Conservation (phyloP, 2,113 vertebrate species). For the Epinephelus moara region DNA sequence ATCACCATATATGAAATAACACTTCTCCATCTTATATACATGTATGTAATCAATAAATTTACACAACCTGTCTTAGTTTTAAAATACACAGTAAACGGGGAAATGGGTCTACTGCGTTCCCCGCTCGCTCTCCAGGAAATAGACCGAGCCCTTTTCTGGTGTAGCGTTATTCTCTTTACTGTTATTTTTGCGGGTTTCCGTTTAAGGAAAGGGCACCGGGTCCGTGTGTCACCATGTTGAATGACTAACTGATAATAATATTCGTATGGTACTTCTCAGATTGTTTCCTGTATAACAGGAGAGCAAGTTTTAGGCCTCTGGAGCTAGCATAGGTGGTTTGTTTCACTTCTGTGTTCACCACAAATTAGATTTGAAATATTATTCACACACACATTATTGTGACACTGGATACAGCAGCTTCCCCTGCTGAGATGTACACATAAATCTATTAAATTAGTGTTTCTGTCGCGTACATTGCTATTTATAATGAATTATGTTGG, state of each 20-base stretch:
- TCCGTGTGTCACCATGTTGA: neutral
- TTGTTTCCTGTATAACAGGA: neutral
- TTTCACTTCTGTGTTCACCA: neutral
- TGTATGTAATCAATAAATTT: fast-evolving
- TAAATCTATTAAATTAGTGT: no score
- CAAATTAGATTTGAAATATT: neutral
- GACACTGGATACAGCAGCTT: no score
- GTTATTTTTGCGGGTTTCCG: neutral
- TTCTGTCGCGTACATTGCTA: neutral
- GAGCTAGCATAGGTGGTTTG: neutral
- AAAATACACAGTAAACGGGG: neutral
- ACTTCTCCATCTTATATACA: fast-evolving
- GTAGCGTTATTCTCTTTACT: neutral
- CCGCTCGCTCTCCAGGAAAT: constrained; percentile 67
- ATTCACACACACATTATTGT: neutral
- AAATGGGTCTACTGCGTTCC: neutral
- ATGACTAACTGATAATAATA: neutral
- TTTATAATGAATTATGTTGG: neutral
- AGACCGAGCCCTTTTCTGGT: constrained; percentile 54
- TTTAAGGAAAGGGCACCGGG: fast-evolving
- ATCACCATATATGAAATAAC: fast-evolving
- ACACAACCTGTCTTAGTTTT: fast-evolving
- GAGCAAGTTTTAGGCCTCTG: constrained; percentile 12
- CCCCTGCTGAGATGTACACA: neutral
- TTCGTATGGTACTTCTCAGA: neutral